A percentile compares a stretch with the other conserved stretches of the same genome.
Evolutionary conservation across 2,888 invertebrate species (phyloP).

Genomic region (Helobdella robusta): DNA sequence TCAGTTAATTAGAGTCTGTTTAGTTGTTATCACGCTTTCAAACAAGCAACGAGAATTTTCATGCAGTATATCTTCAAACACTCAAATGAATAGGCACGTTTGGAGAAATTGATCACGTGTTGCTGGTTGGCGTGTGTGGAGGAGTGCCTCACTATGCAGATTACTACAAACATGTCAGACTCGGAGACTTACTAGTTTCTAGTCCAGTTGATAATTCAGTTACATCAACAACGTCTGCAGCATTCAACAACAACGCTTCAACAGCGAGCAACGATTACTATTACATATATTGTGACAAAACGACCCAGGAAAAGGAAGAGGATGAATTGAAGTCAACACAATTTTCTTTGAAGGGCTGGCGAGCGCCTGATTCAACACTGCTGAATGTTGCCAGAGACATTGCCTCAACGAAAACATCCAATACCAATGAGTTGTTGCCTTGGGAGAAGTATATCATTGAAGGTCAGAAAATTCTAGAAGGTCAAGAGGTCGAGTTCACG

Average conservation of each 20-base stretch:
- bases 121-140: slow-evolving; percentile 91
- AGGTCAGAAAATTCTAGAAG: slow-evolving; percentile 48
- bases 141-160: slow-evolving; percentile 97
- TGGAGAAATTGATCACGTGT: slow-evolving; percentile 86
- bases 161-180: slow-evolving; percentile 79
- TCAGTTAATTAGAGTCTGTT: background rate
- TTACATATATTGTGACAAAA: slow-evolving; percentile 46
- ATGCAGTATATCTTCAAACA: background rate
- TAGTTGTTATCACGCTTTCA: background rate
- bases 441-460: slow-evolving; percentile 59
- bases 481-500: slow-evolving; percentile 42
- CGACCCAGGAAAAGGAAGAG: slow-evolving; percentile 39
- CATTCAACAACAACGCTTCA: background rate
- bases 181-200: slow-evolving; percentile 57
- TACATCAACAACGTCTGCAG: background rate
- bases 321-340: slow-evolving; percentile 27
- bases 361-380: slow-evolving; percentile 38
- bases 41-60: background rate
- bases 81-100: slow-evolving; percentile 63
- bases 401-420: no score
- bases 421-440: no score
- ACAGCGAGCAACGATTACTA: slow-evolving; percentile 25
- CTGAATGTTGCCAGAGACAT: slow-evolving; percentile 39
- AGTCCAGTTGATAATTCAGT: slow-evolving; percentile 31
- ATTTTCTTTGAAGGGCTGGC: slow-evolving; percentile 35